Base-by-base conservation (phyloP, 2,888 invertebrate species). In the Eupithecia vulgata region DNA sequence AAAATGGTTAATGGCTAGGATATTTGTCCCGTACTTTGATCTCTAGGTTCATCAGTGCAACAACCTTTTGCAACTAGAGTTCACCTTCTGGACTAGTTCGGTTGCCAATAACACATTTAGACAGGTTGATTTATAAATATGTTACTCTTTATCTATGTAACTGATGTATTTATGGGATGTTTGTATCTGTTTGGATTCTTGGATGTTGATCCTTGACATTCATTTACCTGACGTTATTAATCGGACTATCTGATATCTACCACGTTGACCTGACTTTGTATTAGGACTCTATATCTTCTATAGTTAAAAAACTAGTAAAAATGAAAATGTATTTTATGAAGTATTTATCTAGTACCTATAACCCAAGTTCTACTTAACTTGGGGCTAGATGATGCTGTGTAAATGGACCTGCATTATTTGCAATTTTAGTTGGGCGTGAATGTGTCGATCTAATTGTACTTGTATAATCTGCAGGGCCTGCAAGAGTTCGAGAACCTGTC, bases 401-500 rank as follows among this genome's bases (percentile, higher is more conserved):
- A 30, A 30, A 30, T 30, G 1, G 30, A 3, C 30, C 2, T 30
- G 30, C 30, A 30, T n/a, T n/a, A n/a, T n/a, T n/a, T n/a, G n/a
- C n/a, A n/a, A n/a, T n/a, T n/a, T n/a, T n/a, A n/a, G n/a, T n/a
- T n/a, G n/a, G n/a, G n/a, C n/a, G n/a, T n/a, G n/a, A n/a, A 30
- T 4, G 30, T 30, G 30, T 30, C 30, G 30, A 30, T 30, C 30
- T 30, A 30, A 30, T 30, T 30, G 30, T 3, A 30, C 30, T 30
- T 30, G 30, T 42, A 5, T 21, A 21, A 57, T 13, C 64, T n/a
- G 4, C 87, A 97, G 97, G 95, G 96, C 10, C 95, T 95, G 84
- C 95, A 95, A 72, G 97, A 98, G 90, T 96, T 97, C 84, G 97
- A 97, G 84, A 95, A 95, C 48, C 91, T 98, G 69, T 95, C 96